Percentiles rank a stretch among this genome's conserved stretches.
phyloP scores from a whole-genome alignment of 2,888 invertebrate species.

The Congeria kusceri region DNA sequence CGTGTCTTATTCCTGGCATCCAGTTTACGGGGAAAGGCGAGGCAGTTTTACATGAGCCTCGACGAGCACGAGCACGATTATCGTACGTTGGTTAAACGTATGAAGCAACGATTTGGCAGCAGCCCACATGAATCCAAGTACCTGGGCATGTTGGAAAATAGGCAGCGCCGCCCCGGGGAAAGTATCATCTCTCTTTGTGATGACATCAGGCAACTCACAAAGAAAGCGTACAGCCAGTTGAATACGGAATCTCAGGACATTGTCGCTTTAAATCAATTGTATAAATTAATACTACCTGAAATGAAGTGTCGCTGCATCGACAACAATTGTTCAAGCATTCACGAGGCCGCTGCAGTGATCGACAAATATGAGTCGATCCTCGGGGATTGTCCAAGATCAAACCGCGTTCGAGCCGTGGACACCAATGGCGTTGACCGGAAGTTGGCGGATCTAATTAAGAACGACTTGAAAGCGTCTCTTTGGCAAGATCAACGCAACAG shows the following conservation, averaged over 20 bases:
- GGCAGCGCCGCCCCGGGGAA: neutral
- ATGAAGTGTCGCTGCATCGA: slow-evolving; percentile 62
- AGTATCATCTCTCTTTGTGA: slow-evolving; percentile 39
- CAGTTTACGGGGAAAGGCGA: slow-evolving; percentile 30
- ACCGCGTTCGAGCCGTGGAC: neutral
- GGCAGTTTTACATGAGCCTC: slow-evolving; percentile 12
- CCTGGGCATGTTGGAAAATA: slow-evolving; percentile 32
- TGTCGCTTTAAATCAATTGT: slow-evolving; percentile 43
- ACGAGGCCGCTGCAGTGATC: slow-evolving; percentile 48
- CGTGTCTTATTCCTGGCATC: slow-evolving; percentile 35
- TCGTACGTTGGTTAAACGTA: neutral
- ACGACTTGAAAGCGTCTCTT: no score
- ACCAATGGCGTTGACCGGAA: no score
- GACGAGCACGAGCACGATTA: slow-evolving; percentile 19
- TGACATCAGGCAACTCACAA: slow-evolving; percentile 44
- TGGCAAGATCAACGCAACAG: no score
- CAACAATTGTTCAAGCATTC: slow-evolving; percentile 38
- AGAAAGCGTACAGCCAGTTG: slow-evolving; percentile 40
- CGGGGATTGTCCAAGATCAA: neutral
- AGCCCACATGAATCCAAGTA: slow-evolving; percentile 19
- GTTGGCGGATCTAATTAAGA: no score
- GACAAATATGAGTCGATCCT: slow-evolving; percentile 44
- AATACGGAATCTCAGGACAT: slow-evolving; percentile 44
- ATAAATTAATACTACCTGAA: slow-evolving; percentile 43
- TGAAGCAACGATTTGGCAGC: slow-evolving; percentile 27